phyloP scores from a whole-genome alignment of 2,888 invertebrate species.

The Caradrina clavipalpis region DNA sequence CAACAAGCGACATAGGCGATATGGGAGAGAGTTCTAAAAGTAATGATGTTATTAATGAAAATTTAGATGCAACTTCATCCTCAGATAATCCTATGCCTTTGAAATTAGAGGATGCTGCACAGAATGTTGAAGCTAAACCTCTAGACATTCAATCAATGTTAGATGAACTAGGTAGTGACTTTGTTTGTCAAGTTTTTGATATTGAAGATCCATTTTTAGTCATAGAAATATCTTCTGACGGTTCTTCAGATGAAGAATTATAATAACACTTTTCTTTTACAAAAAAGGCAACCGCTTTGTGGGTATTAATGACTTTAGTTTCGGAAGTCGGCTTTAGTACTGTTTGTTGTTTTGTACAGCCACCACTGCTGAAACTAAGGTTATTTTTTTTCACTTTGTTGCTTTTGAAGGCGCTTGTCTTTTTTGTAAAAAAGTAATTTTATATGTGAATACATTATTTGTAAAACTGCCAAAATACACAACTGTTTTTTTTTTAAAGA shows the following conservation, averaged over 20 bases:
- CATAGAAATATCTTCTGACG: conserved; percentile 81
- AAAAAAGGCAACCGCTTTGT: too few relatives aligned
- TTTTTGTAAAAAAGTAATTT: too few relatives aligned
- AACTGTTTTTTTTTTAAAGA: too few relatives aligned
- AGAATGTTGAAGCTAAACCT: conserved; percentile 21
- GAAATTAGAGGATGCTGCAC: not conserved
- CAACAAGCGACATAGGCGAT: not conserved
- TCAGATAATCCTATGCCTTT: not conserved
- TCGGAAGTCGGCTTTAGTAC: too few relatives aligned
- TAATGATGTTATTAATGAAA: not conserved
- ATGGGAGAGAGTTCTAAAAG: not conserved
- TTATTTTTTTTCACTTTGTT: too few relatives aligned
- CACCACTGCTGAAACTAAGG: too few relatives aligned
- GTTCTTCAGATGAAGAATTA: conserved; percentile 67
- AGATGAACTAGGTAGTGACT: conserved; percentile 72
- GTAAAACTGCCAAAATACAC: too few relatives aligned
- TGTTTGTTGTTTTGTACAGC: too few relatives aligned
- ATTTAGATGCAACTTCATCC: not conserved
- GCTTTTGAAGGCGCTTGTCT: too few relatives aligned
- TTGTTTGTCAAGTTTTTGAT: conserved; percentile 70
- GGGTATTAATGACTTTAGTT: too few relatives aligned
- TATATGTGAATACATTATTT: too few relatives aligned
- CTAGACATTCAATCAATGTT: conserved; percentile 61
- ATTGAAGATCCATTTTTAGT: conserved; percentile 79
- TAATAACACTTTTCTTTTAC: conserved; percentile 32